phyloP scores from a whole-genome alignment of 2,113 vertebrate species.

The Heteronetta atricapilla region DNA sequence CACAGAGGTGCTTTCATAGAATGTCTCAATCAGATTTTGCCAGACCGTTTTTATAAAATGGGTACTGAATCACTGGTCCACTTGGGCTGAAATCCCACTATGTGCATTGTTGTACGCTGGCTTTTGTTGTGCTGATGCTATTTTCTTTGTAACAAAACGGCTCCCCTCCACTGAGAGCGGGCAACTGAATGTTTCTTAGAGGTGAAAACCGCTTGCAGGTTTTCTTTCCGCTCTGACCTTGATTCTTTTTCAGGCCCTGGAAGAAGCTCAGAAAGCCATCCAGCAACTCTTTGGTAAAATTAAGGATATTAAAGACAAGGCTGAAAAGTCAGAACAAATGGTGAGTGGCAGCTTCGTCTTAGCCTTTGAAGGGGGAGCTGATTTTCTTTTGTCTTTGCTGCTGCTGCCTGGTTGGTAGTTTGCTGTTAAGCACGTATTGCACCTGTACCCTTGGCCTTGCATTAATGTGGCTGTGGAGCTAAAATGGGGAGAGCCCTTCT shows the following conservation, averaged over 20 bases:
- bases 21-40: background rate
- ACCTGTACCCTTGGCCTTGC: background rate
- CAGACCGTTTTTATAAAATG: background rate
- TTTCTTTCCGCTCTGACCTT: constrained; percentile 35
- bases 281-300: constrained; percentile 98
- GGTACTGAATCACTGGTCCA: background rate
- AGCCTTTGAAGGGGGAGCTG: background rate
- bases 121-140: background rate
- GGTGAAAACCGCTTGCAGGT: background rate
- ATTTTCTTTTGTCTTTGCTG: background rate
- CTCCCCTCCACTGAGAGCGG: background rate
- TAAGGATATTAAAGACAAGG: constrained; percentile 99
- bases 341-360: constrained; percentile 73
- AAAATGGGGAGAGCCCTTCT: background rate
- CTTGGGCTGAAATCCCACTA: background rate
- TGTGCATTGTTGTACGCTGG: background rate
- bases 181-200: background rate
- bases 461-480: background rate
- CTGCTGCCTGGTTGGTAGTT: background rate
- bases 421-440: background rate
- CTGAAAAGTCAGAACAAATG: constrained; percentile 99
- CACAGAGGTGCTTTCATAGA: background rate
- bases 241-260: constrained; percentile 86
- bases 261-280: constrained; percentile 97
- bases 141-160: background rate